Conservation (phyloP, 2,888 invertebrate species). For the Drosophila stalkeri region DNA sequence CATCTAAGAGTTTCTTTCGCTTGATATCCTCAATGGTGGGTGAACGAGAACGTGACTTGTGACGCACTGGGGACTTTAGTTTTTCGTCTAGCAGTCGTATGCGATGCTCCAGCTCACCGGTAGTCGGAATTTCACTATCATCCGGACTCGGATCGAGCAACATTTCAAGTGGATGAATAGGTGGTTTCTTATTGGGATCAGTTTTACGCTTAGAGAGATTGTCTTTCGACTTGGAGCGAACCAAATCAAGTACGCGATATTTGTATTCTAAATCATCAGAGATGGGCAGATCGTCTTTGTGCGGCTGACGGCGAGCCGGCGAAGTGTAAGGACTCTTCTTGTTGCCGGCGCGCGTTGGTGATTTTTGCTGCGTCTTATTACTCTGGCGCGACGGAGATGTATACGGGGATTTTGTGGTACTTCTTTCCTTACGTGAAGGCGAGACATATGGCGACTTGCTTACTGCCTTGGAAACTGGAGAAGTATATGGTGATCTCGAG, state of each 20-base stretch:
- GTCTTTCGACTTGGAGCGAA: conserved; percentile 73
- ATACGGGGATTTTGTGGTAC: conserved; percentile 54
- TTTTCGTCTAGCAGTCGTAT: conserved; percentile 81
- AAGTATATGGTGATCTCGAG: conserved; percentile 60
- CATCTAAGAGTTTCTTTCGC: conserved; percentile 65
- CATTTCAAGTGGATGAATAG: conserved; percentile 83
- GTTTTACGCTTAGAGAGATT: conserved; percentile 57
- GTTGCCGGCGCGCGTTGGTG: conserved; percentile 55
- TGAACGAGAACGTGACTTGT: conserved; percentile 72
- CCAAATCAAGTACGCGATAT: conserved; percentile 77
- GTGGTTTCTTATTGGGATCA: conserved; percentile 67
- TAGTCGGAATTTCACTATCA: conserved; percentile 78
- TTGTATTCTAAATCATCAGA: conserved; percentile 77
- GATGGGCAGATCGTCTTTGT: conserved; percentile 60
- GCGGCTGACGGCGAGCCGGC: conserved; percentile 51
- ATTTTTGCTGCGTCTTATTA: conserved; percentile 58
- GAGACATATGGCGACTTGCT: conserved; percentile 65
- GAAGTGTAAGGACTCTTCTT: conserved; percentile 63
- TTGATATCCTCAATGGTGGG: conserved; percentile 78
- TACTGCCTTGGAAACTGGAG: conserved; percentile 56
- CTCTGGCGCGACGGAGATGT: conserved; percentile 62
- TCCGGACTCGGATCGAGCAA: conserved; percentile 82
- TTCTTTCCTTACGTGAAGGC: conserved; percentile 53
- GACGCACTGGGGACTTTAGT: conserved; percentile 60
- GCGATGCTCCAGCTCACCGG: conserved; percentile 82